Percentiles rank a stretch among this genome's conserved stretches.
phyloP scores from a whole-genome alignment of 1,140 invertebrate genomes.

The Phymastichus coffea region DNA sequence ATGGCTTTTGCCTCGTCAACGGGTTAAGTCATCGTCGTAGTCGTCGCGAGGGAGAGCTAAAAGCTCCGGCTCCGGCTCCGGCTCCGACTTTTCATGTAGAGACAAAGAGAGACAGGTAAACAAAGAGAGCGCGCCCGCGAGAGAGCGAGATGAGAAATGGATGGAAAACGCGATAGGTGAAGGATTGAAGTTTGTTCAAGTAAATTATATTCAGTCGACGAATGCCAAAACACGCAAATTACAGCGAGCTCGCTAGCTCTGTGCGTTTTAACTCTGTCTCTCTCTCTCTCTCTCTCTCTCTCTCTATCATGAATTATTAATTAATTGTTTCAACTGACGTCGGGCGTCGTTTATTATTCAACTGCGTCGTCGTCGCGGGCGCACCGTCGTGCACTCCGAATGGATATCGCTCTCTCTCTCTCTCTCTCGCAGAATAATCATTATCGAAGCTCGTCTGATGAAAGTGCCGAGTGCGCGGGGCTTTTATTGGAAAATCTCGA shows the following conservation, averaged over 20 bases:
- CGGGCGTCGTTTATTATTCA: slow-evolving; percentile 57
- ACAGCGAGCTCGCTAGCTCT: too few species aligned
- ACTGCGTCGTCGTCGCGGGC: background rate
- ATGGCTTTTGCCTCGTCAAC: too few species aligned
- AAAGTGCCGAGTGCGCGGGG: slow-evolving; percentile 8
- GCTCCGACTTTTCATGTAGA: too few species aligned
- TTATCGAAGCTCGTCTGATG: slow-evolving; percentile 8
- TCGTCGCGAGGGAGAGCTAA: too few species aligned
- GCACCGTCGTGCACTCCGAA: slow-evolving; percentile 17
- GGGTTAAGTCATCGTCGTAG: too few species aligned
- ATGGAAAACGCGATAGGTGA: slow-evolving; percentile 19
- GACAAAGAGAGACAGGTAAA: slow-evolving; percentile 27
- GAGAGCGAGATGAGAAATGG: background rate
- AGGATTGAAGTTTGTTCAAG: slow-evolving; percentile 55
- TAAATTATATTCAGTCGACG: slow-evolving; percentile 59
- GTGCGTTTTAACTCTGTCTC: slow-evolving; percentile 25
- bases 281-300: slow-evolving; percentile 43
- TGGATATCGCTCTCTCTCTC: slow-evolving; percentile 19
- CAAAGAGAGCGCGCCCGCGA: slow-evolving; percentile 10
- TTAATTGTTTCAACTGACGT: slow-evolving; percentile 60
- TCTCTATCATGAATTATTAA: slow-evolving; percentile 61
- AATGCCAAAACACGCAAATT: slow-evolving; percentile 40
- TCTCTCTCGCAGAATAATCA: slow-evolving; percentile 14
- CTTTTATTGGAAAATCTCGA: slow-evolving; percentile 18
- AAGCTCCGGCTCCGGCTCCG: too few species aligned